Evolutionary conservation across 2,888 invertebrate species (phyloP), one percentile per base, ranked within the genome.

Genomic region (Ethmia dodecea): DNA sequence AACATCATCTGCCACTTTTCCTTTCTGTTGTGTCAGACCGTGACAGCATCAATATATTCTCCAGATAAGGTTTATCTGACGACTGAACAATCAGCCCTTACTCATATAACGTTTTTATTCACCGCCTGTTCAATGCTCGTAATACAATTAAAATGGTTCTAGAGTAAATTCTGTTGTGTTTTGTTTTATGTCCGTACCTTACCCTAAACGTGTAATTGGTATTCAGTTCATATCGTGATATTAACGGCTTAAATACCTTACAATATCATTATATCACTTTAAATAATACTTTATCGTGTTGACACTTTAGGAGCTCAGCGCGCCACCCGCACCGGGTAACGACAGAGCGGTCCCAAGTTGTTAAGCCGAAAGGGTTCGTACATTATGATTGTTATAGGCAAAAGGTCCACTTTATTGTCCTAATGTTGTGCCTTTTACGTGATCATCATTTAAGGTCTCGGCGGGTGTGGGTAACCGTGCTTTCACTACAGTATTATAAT

Each of bases 341-440:
- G 60, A 57, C 56, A 62, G 51, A 60, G 52, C 49, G 56, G 49
- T 43, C 64, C 63, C 57, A 49, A 65, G 59, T 65, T 68, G 69
- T 71, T 68, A 71, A 70, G 62, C 67, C 64, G 49, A 69, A 75
- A 74, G 74, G 76, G 76, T 72, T 64, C 64, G 59, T 66, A 72
- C 63, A 69, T 76, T 73, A 78, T 74, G 70, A 75, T 77, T 71
- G 74, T 75, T 73, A 73, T 66, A 65, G 57, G 66, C 63, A 63
- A 73, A 72, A 74, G 71, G 73, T 64, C 58, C 64, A 70, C 61
- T 75, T 75, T 78, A 76, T 71, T 74, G 72, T 71, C 63, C 61
- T 70, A 70, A 71, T 73, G 69, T 70, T 68, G 62, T 68, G 58
- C 70, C 69, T 68, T 62, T 75, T 68, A 71, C 69, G 67, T 68